Conservation (phyloP, 1,140 invertebrate species). For the Drosophila kanapiae region DNA sequence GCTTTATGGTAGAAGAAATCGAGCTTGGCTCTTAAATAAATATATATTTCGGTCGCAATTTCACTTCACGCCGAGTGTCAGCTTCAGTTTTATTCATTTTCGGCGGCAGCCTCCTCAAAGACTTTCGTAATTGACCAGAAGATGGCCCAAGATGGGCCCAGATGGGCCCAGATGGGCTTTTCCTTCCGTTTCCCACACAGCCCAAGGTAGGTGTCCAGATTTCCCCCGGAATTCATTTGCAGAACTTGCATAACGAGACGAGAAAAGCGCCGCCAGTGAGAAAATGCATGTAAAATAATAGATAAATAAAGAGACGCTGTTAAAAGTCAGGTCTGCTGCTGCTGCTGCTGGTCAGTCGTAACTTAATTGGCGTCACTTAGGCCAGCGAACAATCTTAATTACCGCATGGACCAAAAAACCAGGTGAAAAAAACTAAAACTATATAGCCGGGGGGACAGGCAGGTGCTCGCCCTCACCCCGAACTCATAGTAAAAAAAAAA, state of each 20-base stretch:
- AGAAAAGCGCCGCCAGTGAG: constrained; percentile 22
- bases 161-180: constrained; percentile 3
- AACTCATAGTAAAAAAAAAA: constrained; percentile 1
- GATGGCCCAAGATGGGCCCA: too few relatives aligned
- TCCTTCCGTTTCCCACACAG: constrained; percentile 33
- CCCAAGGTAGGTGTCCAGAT: constrained; percentile 5
- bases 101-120: constrained; percentile 1
- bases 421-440: constrained; percentile 9
- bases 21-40: constrained; percentile 56
- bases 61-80: constrained; percentile 73
- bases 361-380: constrained; percentile 81
- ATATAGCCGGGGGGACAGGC: neutral
- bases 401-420: constrained; percentile 48
- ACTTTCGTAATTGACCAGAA: constrained; percentile 52
- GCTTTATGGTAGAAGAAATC: constrained; percentile 13
- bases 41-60: constrained; percentile 67
- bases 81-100: constrained; percentile 64
- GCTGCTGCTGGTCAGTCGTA: constrained; percentile 49
- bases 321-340: constrained; percentile 18
- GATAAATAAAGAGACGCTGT: constrained; percentile 41
- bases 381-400: constrained; percentile 72
- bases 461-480: constrained; percentile 35
- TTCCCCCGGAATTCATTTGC: constrained; percentile 20
- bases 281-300: constrained; percentile 59
- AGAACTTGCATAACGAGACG: constrained; percentile 72